These are phyloP conservation scores for Phaedon cochleariae DNA, from an alignment of 2,888 invertebrate genomes.

Conservation along the genomic window DNA sequence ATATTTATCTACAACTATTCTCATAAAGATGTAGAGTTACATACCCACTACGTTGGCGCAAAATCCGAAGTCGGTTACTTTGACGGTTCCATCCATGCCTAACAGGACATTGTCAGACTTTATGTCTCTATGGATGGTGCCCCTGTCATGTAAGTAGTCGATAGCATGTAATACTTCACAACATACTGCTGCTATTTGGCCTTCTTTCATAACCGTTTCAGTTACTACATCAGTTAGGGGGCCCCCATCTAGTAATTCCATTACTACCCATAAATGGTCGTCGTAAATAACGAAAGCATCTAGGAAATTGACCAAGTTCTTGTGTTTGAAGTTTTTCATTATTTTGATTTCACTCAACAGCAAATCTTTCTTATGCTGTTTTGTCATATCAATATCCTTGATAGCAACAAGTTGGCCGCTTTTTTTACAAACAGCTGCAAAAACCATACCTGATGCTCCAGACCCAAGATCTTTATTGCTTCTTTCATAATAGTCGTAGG, in stretches of 20 bases:
- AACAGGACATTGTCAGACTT: slow-evolving; percentile 97
- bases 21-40: too few relatives aligned
- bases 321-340: slow-evolving; percentile 89
- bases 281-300: slow-evolving; percentile 87
- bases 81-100: slow-evolving; percentile 91
- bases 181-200: slow-evolving; percentile 95
- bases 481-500: slow-evolving; percentile 80
- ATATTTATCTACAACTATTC: too few relatives aligned
- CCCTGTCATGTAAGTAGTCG: slow-evolving; percentile 86
- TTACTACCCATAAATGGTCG: slow-evolving; percentile 94
- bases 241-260: slow-evolving; percentile 95
- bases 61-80: slow-evolving; percentile 97
- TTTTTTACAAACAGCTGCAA: slow-evolving; percentile 82
- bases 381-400: slow-evolving; percentile 94
- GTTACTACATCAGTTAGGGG: slow-evolving; percentile 97
- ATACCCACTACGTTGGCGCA: slow-evolving; percentile 96
- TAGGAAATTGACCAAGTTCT: slow-evolving; percentile 90
- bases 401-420: slow-evolving; percentile 86
- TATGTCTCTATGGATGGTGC: slow-evolving; percentile 94
- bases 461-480: slow-evolving; percentile 85
- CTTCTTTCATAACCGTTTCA: slow-evolving; percentile 96
- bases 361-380: slow-evolving; percentile 95
- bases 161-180: slow-evolving; percentile 88
- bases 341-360: slow-evolving; percentile 95
- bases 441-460: slow-evolving; percentile 93